Conservation (phyloP, 2,113 vertebrate species). For the Hippolais icterina region DNA sequence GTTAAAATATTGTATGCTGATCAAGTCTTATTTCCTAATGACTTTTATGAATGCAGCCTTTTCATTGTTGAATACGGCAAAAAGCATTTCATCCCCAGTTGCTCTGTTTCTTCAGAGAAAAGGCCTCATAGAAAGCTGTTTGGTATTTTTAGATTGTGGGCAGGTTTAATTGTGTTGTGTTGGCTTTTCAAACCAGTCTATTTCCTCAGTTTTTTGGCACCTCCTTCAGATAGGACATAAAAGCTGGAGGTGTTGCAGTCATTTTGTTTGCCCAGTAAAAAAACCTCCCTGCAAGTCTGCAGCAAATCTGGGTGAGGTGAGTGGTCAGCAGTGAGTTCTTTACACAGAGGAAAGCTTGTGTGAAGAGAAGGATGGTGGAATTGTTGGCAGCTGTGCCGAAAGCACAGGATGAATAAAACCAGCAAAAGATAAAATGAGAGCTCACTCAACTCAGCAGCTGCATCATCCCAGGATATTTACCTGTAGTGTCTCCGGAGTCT, state of each 20-base stretch:
- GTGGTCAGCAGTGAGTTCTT: background rate
- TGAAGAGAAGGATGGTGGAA: background rate
- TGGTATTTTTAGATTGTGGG: background rate
- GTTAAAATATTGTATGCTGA: background rate
- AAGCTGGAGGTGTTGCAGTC: background rate
- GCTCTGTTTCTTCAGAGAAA: background rate
- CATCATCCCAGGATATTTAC: background rate
- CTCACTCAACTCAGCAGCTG: rapidly evolving
- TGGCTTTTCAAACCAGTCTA: background rate
- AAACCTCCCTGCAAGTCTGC: rapidly evolving
- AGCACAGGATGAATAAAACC: background rate
- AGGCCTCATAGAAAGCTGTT: background rate
- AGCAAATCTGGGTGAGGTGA: background rate
- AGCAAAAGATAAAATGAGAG: background rate
- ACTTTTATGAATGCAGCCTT: background rate
- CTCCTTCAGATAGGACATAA: background rate
- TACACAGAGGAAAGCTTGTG: background rate
- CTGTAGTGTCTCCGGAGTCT: rapidly evolving
- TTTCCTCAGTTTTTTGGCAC: background rate
- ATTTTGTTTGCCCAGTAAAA: background rate
- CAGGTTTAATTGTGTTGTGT: background rate
- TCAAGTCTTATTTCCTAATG: background rate
- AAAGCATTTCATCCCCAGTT: background rate
- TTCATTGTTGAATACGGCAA: background rate
- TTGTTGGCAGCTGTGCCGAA: background rate